Conservation (phyloP, 2,113 vertebrate genomes). For the Dipodomys merriami region DNA sequence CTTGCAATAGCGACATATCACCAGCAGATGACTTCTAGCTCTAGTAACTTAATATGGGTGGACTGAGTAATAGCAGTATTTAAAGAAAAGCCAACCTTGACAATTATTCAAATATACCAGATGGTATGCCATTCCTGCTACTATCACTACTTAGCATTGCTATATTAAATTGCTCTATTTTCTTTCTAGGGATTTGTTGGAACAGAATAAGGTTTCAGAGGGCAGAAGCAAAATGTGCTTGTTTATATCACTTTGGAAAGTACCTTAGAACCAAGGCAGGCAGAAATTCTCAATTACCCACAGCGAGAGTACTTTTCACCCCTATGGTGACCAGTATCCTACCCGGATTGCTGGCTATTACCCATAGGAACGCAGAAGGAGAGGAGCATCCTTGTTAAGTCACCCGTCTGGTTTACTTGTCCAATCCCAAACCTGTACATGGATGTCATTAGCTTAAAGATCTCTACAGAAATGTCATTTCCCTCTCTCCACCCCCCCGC, state of each 20-base stretch:
- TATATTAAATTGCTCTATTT: conserved; percentile 66
- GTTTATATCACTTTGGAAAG: conserved; percentile 57
- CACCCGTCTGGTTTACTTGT: conserved; percentile 20
- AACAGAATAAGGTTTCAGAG: conserved; percentile 67
- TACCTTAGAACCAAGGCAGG: conserved; percentile 23
- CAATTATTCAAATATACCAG: conserved; percentile 73
- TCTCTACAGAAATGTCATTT: conserved; percentile 28
- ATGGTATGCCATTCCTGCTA: conserved; percentile 69
- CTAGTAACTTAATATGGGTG: conserved; percentile 52
- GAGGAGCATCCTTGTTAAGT: neutral
- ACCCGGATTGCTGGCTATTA: neutral
- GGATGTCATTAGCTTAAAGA: conserved; percentile 3
- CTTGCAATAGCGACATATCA: conserved; percentile 35
- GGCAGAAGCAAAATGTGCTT: conserved; percentile 40
- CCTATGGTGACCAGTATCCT: neutral
- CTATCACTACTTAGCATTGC: conserved; percentile 64
- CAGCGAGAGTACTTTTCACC: conserved; percentile 19
- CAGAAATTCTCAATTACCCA: conserved; percentile 60
- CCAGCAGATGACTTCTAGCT: conserved; percentile 65
- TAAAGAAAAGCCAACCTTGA: conserved; percentile 72
- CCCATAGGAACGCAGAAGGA: neutral
- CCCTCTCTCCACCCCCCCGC: neutral
- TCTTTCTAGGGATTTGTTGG: conserved; percentile 74
- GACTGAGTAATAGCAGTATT: conserved; percentile 55
- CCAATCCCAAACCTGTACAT: neutral